Percentiles rank a stretch among this genome's conserved stretches.
Evolutionary conservation across 2,797 vertebrate genomes (phyloP).

Genomic region (Propithecus perrieri): DNA sequence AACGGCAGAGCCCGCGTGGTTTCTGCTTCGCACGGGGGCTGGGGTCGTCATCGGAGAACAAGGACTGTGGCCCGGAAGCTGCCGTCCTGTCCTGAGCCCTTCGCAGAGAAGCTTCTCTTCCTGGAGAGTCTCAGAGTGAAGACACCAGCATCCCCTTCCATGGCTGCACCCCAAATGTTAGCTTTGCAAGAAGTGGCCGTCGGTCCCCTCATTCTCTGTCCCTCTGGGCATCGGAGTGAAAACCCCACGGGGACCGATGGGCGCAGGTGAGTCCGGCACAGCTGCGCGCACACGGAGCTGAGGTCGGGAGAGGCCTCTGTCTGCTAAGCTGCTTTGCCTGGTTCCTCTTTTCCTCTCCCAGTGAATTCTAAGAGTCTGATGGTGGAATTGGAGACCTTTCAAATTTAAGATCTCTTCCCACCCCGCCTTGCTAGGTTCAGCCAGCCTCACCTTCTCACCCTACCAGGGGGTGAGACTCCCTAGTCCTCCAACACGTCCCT

Average conservation of each 20-base stretch:
- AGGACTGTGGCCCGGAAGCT: background rate
- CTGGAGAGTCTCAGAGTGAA: background rate
- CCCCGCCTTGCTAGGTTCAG: accelerated
- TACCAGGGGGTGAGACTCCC: accelerated
- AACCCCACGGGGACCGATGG: accelerated
- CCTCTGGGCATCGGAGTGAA: background rate
- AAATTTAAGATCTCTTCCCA: no score
- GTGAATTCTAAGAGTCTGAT: background rate
- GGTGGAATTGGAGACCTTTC: background rate
- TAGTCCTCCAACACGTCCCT: background rate
- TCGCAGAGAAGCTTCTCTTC: no score
- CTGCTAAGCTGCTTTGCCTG: accelerated
- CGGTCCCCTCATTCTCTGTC: accelerated
- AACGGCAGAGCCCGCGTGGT: constrained; percentile 46
- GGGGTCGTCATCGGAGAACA: background rate
- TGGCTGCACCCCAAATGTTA: accelerated
- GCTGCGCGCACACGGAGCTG: accelerated
- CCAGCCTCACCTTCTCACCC: background rate
- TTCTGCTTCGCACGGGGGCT: background rate
- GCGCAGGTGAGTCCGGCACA: accelerated
- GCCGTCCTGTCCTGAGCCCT: accelerated
- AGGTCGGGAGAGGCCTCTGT: accelerated
- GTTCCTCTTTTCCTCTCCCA: background rate
- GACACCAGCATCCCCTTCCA: accelerated
- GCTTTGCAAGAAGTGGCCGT: no score